Conservation (phyloP, 2,888 invertebrate genomes). For the Synergus umbraculus region DNA sequence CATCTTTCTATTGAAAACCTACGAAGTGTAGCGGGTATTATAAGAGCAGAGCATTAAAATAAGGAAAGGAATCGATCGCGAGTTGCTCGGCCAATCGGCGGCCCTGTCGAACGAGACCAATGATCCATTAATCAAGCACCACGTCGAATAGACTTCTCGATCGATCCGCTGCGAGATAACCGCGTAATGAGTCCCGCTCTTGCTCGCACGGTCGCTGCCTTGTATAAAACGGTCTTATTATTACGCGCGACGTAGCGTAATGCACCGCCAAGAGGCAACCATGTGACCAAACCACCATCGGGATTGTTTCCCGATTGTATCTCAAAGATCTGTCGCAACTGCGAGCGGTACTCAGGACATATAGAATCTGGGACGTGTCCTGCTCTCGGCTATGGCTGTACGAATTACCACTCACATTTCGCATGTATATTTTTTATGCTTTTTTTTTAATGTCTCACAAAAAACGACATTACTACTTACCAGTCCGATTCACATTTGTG, state of each 20-base stretch:
- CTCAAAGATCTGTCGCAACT: slow-evolving; percentile 53
- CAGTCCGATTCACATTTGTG: neutral
- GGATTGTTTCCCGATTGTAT: slow-evolving; percentile 54
- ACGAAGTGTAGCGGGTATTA: neutral
- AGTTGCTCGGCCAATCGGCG: slow-evolving; percentile 28
- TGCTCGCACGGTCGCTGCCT: slow-evolving; percentile 52
- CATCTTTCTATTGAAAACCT: neutral
- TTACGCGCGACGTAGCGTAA: slow-evolving; percentile 45
- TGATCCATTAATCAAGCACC: slow-evolving; percentile 74
- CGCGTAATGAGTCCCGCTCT: slow-evolving; percentile 70
- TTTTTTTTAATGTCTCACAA: slow-evolving; percentile 14
- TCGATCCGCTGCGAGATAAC: slow-evolving; percentile 71
- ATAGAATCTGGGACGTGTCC: slow-evolving; percentile 36
- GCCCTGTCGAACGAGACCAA: slow-evolving; percentile 49
- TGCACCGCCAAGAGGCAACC: slow-evolving; percentile 32
- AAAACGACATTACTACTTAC: slow-evolving; percentile 4
- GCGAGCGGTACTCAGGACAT: slow-evolving; percentile 27
- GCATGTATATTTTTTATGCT: slow-evolving; percentile 23
- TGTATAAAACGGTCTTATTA: slow-evolving; percentile 57
- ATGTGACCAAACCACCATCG: slow-evolving; percentile 41
- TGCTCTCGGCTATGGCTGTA: neutral
- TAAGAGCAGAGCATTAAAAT: slow-evolving; percentile 44
- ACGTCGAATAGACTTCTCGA: slow-evolving; percentile 65
- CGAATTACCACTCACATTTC: slow-evolving; percentile 17
- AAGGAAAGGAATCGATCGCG: slow-evolving; percentile 50